Evolutionary conservation across 1,140 invertebrate genomes (phyloP), one percentile per base, ranked within the genome.

Genomic region (Drosophila ohnishii): DNA sequence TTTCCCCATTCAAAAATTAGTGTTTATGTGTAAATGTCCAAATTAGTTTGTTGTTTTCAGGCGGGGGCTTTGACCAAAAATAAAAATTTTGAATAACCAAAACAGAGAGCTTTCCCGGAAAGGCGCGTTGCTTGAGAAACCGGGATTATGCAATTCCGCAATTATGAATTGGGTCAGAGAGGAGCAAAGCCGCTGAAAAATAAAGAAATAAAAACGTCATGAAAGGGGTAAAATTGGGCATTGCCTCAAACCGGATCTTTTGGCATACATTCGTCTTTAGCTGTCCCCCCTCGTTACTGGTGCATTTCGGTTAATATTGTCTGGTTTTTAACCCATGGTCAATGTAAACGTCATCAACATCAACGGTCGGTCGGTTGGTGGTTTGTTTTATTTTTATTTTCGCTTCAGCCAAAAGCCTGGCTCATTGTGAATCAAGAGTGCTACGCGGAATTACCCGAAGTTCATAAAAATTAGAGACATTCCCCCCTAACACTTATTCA

Each of bases 151-250:
- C 67, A 85, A 85, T 82, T 62, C 73, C 66, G 81, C 81, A 85
- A 80, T 85, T 79, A 87, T 73, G 81, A 87, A 87, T 87, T 87
- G 84, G 83, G 83, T 87, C 83, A 87, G 55, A 72, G 51, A 71
- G 67, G 50, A 70, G 64, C 40, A 44, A 51, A 6, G 51, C 51
- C 13, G 13, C n/a, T 35, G 45, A 73, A 78, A 50, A 37, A 63
- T 61, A 60, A 45, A 77, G 59, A 55, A 67, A 66, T 37, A 53
- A 53, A 51, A 45, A 30, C 62, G 10, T 69, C 61, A 77, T 72
- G 58, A 79, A 69, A 65, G 57, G 47, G 74, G 57, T 51, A 60
- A 71, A 71, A 50, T 64, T 75, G 81, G 73, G 69, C 78, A 78
- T 60, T 74, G 70, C 75, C 66, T 44, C 47, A 79, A 88, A 87